phyloP scores from a whole-genome alignment of 1,140 invertebrate species.

The Orchestia grillus region DNA sequence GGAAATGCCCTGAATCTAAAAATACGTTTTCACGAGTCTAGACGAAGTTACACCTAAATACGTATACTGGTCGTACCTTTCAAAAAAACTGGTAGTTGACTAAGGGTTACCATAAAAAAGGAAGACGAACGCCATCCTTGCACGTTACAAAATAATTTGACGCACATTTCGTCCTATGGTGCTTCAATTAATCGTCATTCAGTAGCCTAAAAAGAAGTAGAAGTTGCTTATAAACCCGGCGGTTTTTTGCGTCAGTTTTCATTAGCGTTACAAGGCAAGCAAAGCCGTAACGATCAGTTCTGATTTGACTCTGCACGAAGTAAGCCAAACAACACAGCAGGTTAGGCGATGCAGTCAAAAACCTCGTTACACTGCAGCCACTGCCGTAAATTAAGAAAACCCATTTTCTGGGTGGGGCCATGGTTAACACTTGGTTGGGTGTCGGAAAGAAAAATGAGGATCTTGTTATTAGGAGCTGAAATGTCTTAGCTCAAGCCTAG shows the following conservation, averaged over 20 bases:
- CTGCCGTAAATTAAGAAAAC: neutral
- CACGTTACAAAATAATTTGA: neutral
- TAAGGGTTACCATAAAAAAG: neutral
- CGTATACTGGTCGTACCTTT: neutral
- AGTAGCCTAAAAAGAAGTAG: neutral
- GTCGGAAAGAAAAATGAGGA: neutral
- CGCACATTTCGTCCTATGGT: neutral
- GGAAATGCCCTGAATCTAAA: too few relatives aligned
- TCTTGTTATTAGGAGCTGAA: neutral
- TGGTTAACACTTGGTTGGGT: neutral
- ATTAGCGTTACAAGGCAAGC: neutral
- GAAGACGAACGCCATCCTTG: neutral
- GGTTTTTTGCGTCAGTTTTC: neutral
- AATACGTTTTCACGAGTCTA: neutral
- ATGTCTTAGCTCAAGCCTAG: neutral
- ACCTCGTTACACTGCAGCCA: neutral
- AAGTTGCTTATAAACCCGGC: neutral
- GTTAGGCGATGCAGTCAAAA: neutral
- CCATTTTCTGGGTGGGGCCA: neutral
- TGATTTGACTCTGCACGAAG: neutral
- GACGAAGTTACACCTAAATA: neutral
- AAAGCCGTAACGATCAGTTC: neutral
- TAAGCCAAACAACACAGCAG: neutral
- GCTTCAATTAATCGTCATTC: neutral
- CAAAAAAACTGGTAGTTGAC: neutral